Evolutionary conservation across 2,797 vertebrate genomes (phyloP).

Genomic region (Molothrus aeneus): DNA sequence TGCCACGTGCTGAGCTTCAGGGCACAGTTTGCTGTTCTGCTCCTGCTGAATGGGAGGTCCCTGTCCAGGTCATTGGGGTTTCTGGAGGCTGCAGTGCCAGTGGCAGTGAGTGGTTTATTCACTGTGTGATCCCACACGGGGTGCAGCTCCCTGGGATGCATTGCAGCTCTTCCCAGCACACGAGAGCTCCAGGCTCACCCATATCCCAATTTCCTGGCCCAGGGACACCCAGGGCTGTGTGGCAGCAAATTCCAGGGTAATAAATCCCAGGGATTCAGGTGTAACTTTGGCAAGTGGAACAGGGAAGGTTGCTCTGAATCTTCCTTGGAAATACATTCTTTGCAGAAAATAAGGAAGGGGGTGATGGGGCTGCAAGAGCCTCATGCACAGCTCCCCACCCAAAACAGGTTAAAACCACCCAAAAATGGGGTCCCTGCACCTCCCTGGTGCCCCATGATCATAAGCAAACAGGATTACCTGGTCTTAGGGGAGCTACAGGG

Average conservation of each 20-base stretch:
- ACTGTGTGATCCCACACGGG: background rate
- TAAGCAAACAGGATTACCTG: rapidly evolving
- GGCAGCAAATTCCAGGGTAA: background rate
- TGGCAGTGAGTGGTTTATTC: background rate
- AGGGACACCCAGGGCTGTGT: background rate
- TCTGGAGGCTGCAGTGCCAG: background rate
- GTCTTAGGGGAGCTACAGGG: background rate
- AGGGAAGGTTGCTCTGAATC: too few relatives aligned
- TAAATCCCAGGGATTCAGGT: background rate
- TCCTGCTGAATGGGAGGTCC: background rate
- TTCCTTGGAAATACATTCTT: too few relatives aligned
- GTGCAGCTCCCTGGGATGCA: background rate
- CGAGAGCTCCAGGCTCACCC: background rate
- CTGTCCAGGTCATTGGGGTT: background rate
- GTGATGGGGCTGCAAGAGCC: background rate
- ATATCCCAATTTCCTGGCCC: background rate
- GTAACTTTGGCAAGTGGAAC: background rate
- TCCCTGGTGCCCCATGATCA: background rate
- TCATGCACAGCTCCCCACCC: rapidly evolving
- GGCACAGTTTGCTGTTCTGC: background rate
- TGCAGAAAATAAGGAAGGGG: background rate
- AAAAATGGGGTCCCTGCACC: rapidly evolving
- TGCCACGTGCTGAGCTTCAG: background rate
- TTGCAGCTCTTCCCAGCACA: background rate
- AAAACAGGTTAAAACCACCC: rapidly evolving